These are phyloP conservation scores for Euthynnus affinis DNA, from an alignment of 2,797 vertebrate genomes.

Conservation along the genomic window DNA sequence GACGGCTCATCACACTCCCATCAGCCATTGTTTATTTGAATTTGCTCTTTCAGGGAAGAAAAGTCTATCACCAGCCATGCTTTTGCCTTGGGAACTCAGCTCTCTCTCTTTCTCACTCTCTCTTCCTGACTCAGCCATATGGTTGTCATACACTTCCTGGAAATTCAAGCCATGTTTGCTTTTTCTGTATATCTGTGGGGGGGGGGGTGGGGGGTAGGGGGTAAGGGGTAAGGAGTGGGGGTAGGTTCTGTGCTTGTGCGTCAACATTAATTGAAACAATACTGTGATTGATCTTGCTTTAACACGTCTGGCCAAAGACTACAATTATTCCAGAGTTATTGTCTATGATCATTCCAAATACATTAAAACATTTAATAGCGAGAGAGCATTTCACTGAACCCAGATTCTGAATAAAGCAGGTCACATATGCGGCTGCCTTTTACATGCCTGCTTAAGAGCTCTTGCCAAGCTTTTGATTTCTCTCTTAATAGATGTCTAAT, in stretches of 20 bases:
- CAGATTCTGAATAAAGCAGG: slow-evolving; percentile 58
- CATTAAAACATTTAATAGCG: slow-evolving; percentile 50
- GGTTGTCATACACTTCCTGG: slow-evolving; percentile 76
- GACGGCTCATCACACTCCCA: slow-evolving; percentile 69
- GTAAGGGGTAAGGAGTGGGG: too few relatives aligned
- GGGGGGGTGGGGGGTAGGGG: too few relatives aligned
- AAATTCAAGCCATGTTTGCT: slow-evolving; percentile 76
- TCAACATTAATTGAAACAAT: slow-evolving; percentile 79
- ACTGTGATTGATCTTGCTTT: slow-evolving; percentile 62
- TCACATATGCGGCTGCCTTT: slow-evolving; percentile 54
- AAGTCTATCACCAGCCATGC: slow-evolving; percentile 59
- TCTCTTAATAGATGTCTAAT: slow-evolving; percentile 22
- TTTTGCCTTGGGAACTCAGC: slow-evolving; percentile 64
- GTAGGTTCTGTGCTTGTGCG: slow-evolving; percentile 21
- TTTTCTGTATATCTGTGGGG: slow-evolving; percentile 51
- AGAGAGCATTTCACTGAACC: slow-evolving; percentile 30
- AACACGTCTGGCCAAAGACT: slow-evolving; percentile 35
- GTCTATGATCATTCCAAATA: slow-evolving; percentile 53
- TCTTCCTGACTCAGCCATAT: slow-evolving; percentile 65
- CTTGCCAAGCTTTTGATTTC: slow-evolving; percentile 57
- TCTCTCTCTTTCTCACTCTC: slow-evolving; percentile 37
- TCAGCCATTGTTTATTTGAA: slow-evolving; percentile 79
- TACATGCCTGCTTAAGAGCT: slow-evolving; percentile 45
- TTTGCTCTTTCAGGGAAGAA: slow-evolving; percentile 57
- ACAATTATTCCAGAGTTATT: slow-evolving; percentile 42